A percentile compares a stretch with the other conserved stretches of the same genome.
Conservation (phyloP, 2,888 invertebrate genomes). For the Cantharis nigra region DNA sequence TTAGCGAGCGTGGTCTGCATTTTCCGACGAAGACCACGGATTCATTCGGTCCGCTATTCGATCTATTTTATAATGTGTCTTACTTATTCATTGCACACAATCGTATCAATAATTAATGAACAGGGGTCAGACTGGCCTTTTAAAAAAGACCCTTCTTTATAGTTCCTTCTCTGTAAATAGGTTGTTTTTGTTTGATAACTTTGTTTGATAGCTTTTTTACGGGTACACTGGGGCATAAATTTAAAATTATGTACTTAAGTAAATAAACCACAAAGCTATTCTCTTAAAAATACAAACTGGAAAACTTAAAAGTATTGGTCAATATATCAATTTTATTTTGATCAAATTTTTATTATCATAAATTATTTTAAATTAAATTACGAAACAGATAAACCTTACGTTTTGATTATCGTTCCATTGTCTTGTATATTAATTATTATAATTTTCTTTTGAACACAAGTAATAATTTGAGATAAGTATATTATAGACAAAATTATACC, state of each 20-base stretch:
- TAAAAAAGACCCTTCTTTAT: constrained; percentile 55
- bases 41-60: constrained; percentile 37
- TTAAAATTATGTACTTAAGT: constrained; percentile 48
- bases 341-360: neutral
- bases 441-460: neutral
- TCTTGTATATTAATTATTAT: neutral
- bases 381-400: neutral
- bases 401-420: neutral
- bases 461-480: neutral
- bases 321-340: neutral
- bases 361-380: neutral
- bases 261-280: constrained; percentile 7
- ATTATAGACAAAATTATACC: neutral
- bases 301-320: neutral
- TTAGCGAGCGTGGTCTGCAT: constrained; percentile 51
- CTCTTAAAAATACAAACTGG: neutral
- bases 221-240: constrained; percentile 52
- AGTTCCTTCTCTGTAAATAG: constrained; percentile 54
- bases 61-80: constrained; percentile 54
- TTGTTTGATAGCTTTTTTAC: constrained; percentile 57
- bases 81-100: constrained; percentile 59
- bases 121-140: constrained; percentile 53
- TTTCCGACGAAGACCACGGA: constrained; percentile 22
- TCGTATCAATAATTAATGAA: constrained; percentile 57
- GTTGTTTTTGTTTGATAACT: constrained; percentile 58